Evolutionary conservation across 2,888 invertebrate genomes (phyloP).

Genomic region (Gnatocerus cornutus): DNA sequence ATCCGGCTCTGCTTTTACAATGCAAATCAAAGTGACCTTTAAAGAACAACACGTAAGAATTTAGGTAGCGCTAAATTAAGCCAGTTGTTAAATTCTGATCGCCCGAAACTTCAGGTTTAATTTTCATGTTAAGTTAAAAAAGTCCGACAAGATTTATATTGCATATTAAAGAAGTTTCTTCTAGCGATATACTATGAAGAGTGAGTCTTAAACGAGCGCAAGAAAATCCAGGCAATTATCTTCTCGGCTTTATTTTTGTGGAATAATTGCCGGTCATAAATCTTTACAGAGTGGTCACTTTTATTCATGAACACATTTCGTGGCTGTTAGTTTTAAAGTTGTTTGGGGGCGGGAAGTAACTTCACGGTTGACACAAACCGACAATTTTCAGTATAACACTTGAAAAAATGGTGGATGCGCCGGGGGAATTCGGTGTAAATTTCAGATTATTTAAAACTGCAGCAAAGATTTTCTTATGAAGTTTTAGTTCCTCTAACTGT

Average conservation of each 20-base stretch:
- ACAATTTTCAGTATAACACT: too few species aligned
- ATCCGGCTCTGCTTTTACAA: slow-evolving; percentile 41
- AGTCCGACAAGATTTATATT: slow-evolving; percentile 17
- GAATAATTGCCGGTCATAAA: slow-evolving; percentile 32
- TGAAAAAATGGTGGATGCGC: too few species aligned
- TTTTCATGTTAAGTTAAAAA: too few species aligned
- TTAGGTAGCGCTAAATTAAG: too few species aligned
- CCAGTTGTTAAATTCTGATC: not conserved
- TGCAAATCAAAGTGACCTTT: slow-evolving; percentile 39
- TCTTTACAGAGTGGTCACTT: slow-evolving; percentile 30
- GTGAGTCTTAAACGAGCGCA: slow-evolving; percentile 17
- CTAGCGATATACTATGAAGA: slow-evolving; percentile 18
- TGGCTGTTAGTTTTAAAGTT: not conserved
- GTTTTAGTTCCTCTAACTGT: not conserved
- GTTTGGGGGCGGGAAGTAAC: too few species aligned
- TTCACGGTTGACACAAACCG: too few species aligned
- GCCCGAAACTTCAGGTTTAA: too few species aligned
- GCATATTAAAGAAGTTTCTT: slow-evolving; percentile 12
- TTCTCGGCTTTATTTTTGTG: slow-evolving; percentile 18
- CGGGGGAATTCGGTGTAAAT: too few species aligned
- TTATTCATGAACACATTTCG: slow-evolving; percentile 27
- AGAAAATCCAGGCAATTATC: slow-evolving; percentile 27
- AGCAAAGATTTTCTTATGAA: too few species aligned
- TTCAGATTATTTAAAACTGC: too few species aligned
- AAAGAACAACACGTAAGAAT: slow-evolving; percentile 27